Conservation (phyloP, 2,797 vertebrate genomes). For the Takifugu ocellatus region DNA sequence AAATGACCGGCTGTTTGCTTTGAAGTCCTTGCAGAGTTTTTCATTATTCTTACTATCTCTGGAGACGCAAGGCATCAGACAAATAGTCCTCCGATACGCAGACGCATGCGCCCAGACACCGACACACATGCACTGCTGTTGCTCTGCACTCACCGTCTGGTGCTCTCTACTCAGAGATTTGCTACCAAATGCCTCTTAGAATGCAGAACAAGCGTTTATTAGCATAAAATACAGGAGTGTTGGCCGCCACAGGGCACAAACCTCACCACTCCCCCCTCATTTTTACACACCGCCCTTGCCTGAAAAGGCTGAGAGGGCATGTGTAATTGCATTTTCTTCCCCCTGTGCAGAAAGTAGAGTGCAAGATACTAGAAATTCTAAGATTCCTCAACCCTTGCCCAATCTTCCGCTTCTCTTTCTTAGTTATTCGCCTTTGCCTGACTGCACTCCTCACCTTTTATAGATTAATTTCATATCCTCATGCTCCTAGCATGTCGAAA, state of each 20-base stretch:
- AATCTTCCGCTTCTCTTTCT: constrained; percentile 43
- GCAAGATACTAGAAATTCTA: constrained; percentile 60
- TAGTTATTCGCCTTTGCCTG: constrained; percentile 53
- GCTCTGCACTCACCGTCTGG: constrained; percentile 38
- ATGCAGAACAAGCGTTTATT: constrained; percentile 72
- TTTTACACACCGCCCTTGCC: constrained; percentile 46
- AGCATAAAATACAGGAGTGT: constrained; percentile 61
- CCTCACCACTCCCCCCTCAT: constrained; percentile 41
- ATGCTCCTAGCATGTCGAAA: constrained; percentile 66
- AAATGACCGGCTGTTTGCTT: constrained; percentile 71
- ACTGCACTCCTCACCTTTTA: constrained; percentile 47
- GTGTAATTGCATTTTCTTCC: constrained; percentile 78
- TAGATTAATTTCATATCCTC: constrained; percentile 52
- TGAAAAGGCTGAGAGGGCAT: constrained; percentile 69
- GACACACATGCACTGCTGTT: constrained; percentile 14
- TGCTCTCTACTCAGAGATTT: constrained; percentile 40
- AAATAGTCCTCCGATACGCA: neutral
- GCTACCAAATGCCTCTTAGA: constrained; percentile 60
- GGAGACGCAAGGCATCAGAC: constrained; percentile 50
- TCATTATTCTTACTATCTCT: constrained; percentile 68
- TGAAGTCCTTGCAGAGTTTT: constrained; percentile 71
- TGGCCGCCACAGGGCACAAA: constrained; percentile 55
- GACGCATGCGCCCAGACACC: neutral
- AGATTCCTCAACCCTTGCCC: constrained; percentile 46
- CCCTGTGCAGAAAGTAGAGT: constrained; percentile 62